These are phyloP conservation scores for Panthera leo DNA, from an alignment of 2,113 vertebrate genomes.

Conservation along the genomic window DNA sequence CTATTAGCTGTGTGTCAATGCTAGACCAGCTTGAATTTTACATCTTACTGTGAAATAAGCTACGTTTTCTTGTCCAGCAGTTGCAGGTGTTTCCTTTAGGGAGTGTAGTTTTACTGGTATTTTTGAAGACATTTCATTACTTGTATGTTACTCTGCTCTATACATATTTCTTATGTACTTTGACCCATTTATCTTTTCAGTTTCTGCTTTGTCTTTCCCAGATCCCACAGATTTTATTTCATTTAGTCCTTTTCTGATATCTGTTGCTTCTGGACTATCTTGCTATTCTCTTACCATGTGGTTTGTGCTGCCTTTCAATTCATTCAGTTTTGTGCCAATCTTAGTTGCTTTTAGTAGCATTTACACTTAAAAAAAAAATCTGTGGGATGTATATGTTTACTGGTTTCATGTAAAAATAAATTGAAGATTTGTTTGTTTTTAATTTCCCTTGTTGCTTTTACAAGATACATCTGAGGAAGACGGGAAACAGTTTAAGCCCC, in stretches of 20 bases:
- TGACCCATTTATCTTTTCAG: not conserved
- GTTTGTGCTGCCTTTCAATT: not conserved
- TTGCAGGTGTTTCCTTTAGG: not conserved
- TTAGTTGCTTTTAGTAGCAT: not conserved
- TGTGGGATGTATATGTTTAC: not conserved
- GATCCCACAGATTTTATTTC: not conserved
- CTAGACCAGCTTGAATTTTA: not conserved
- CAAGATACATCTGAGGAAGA: not conserved
- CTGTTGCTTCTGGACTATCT: not conserved
- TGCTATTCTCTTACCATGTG: not conserved
- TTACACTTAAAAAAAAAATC: not conserved
- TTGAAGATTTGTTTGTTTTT: not conserved
- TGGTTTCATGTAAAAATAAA: not conserved
- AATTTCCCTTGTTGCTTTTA: not conserved
- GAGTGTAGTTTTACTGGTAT: not conserved
- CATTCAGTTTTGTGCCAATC: not conserved
- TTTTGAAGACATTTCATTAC: not conserved
- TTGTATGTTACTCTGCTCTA: not conserved
- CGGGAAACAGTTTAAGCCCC: not conserved
- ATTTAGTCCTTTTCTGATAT: not conserved
- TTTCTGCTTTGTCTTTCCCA: not conserved
- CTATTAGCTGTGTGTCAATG: not conserved
- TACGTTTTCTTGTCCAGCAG: not conserved
- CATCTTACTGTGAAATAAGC: not conserved
- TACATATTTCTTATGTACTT: not conserved